Evolutionary conservation across 2,797 vertebrate genomes (phyloP).

Genomic region (Takifugu ocellatus): DNA sequence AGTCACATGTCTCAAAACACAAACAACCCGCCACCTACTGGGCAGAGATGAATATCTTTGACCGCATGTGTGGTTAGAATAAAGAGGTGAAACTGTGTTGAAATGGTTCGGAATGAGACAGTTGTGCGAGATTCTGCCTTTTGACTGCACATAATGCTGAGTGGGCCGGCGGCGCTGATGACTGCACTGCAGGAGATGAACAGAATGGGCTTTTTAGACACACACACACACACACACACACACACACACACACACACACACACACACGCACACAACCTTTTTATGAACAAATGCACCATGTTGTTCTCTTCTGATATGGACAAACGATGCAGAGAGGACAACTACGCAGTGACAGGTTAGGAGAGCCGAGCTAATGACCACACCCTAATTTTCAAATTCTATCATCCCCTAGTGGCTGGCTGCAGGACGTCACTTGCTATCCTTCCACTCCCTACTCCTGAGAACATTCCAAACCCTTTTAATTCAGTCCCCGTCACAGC

Average conservation of each 20-base stretch:
- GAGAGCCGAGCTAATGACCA: too few relatives aligned
- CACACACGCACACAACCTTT: not conserved
- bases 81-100: constrained; percentile 16
- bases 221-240: not conserved
- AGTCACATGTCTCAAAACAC: not conserved
- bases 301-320: too few relatives aligned
- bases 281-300: too few relatives aligned
- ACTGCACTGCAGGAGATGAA: constrained; percentile 34
- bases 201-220: constrained; percentile 22
- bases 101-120: constrained; percentile 27
- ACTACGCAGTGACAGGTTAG: too few relatives aligned
- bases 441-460: too few relatives aligned
- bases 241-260: not conserved
- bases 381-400: too few relatives aligned
- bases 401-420: too few relatives aligned
- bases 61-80: constrained; percentile 7
- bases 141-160: constrained; percentile 37
- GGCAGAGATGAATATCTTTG: not conserved
- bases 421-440: too few relatives aligned
- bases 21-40: not conserved
- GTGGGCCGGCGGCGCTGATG: constrained; percentile 32
- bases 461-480: too few relatives aligned
- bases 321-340: too few relatives aligned
- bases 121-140: constrained; percentile 25
- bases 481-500: too few relatives aligned